Conservation (phyloP, 30 jellyfish, hydroid and myxozoan species). For the Sanderia malayensis region DNA sequence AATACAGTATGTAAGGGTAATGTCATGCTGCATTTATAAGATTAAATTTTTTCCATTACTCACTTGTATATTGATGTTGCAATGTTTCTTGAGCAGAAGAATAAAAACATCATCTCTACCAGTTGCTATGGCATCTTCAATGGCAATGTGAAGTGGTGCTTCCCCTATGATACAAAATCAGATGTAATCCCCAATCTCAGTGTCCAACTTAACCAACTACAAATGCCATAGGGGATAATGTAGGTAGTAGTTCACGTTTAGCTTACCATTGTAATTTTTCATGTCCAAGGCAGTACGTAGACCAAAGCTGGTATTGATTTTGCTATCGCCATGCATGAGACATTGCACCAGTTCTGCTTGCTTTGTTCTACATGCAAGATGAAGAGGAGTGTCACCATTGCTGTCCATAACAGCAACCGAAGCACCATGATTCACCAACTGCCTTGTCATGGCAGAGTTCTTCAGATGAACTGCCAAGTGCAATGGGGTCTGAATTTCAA, state of each 20-base stretch:
- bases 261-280: constrained; percentile 35
- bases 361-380: constrained; percentile 40
- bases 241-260: too few relatives aligned
- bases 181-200: too few relatives aligned
- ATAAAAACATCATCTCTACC: constrained; percentile 2
- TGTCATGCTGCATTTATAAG: too few relatives aligned
- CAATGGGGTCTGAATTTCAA: constrained; percentile 30
- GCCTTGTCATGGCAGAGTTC: not conserved
- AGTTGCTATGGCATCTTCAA: not conserved
- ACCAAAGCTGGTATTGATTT: not conserved
- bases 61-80: constrained; percentile 31
- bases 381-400: constrained; percentile 60
- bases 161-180: constrained; percentile 24
- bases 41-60: too few relatives aligned
- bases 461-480: constrained; percentile 47
- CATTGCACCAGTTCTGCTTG: not conserved
- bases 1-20: too few relatives aligned
- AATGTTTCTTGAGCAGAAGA: constrained; percentile 14
- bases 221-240: too few relatives aligned
- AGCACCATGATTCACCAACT: constrained; percentile 29
- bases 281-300: constrained; percentile 27
- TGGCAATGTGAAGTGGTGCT: constrained; percentile 49
- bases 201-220: too few relatives aligned
- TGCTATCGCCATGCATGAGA: not conserved
- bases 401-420: constrained; percentile 57